Evolutionary conservation across 1,140 invertebrate genomes (phyloP).

Genomic region (Drosophila pruinosa): DNA sequence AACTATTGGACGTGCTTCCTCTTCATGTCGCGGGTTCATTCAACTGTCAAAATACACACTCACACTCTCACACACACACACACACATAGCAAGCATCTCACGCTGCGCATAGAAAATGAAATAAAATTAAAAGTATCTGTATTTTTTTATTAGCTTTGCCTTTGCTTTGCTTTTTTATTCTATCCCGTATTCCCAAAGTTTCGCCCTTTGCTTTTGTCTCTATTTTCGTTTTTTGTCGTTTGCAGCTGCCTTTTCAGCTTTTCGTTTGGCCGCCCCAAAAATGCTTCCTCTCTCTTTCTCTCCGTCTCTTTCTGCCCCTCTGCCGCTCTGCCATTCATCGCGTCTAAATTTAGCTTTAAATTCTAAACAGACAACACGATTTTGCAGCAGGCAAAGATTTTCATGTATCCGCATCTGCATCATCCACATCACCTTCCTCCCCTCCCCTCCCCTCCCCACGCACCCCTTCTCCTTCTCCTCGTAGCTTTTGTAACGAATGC

Average conservation of each 20-base stretch:
- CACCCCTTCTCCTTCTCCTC: background rate
- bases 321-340: background rate
- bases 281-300: background rate
- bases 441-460: background rate
- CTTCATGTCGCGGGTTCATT: slow-evolving; percentile 51
- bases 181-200: slow-evolving; percentile 10
- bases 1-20: slow-evolving; percentile 7
- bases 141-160: slow-evolving; percentile 30
- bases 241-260: slow-evolving; percentile 57
- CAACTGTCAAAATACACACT: slow-evolving; percentile 61
- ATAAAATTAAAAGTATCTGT: slow-evolving; percentile 41
- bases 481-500: slow-evolving; percentile 8
- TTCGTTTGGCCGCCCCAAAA: slow-evolving; percentile 21
- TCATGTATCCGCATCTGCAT: slow-evolving; percentile 9
- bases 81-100: slow-evolving; percentile 23
- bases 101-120: slow-evolving; percentile 45
- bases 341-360: slow-evolving; percentile 64
- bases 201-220: slow-evolving; percentile 24
- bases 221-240: slow-evolving; percentile 37
- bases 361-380: slow-evolving; percentile 65
- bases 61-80: slow-evolving; percentile 25
- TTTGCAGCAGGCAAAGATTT: slow-evolving; percentile 41
- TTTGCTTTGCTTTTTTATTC: slow-evolving; percentile 5
- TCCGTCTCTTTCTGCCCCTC: no score
- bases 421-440: background rate